Evolutionary conservation across 2,888 invertebrate species (phyloP), one percentile per base, ranked within the genome.

Genomic region (Limnephilus auricula): DNA sequence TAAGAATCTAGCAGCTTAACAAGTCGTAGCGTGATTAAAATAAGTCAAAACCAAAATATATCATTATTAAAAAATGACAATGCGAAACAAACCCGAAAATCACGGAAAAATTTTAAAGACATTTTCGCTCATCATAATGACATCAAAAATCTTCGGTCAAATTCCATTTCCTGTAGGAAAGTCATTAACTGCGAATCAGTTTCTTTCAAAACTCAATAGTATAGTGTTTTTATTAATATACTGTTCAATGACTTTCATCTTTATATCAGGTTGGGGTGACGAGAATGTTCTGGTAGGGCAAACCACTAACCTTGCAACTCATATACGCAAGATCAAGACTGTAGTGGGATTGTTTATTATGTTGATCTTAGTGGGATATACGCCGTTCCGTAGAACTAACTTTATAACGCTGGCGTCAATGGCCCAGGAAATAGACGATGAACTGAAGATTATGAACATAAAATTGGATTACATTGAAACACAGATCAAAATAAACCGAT

Each of bases 341-440:
- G 4, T 90, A 1, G n/a, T 91, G 5, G 89, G 91, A n/a, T 65
- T 25, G 6, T 25, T 79, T 0, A 85, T 91, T 79, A 80, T 92
- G 86, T 25, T 92, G 4, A 40, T 32, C 18, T 91, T 92, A 89
- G 92, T 92, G 9, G 92, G 90, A 40, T 30, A 65, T 25, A 89
- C 91, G 4, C 92, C 92, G 25, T 92, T 92, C 30, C 37, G 89
- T n/a, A 91, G 84, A 79, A 10, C 86, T 5, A 88, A 89, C 50
- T 83, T 92, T 4, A 83, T 80, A 9, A 37, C 37, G 12, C 32
- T 92, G 12, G 15, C 90, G 9, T 89, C 87, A 9, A 79, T 78
- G 18, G 89, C 91, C 12, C 79, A 65, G n/a, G 87, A 90, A 25
- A 90, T 92, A 5, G 92, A 92, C 34, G 91, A 92, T 34, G 92